Percentiles rank a stretch among this genome's conserved stretches.
phyloP scores from a whole-genome alignment of 2,797 vertebrate genomes.

The Pangasius macronema region DNA sequence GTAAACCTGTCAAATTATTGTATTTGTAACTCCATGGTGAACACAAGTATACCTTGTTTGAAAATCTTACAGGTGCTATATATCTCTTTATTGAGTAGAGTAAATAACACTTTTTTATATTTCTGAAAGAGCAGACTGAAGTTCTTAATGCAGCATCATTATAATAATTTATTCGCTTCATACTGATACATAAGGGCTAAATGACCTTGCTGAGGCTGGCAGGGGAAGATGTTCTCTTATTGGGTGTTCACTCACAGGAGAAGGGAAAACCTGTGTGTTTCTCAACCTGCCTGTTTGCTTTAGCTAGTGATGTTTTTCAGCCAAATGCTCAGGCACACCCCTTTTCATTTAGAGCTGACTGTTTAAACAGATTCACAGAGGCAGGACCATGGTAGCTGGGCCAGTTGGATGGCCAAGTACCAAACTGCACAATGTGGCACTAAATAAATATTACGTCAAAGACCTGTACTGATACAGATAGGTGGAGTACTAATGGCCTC shows the following conservation, averaged over 20 bases:
- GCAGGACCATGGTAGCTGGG: not conserved
- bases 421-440: not conserved
- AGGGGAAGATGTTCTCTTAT: not conserved
- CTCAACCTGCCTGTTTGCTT: conserved; percentile 6
- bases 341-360: not conserved
- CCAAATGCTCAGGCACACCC: not conserved
- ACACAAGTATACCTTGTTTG: not conserved
- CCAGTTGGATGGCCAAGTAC: not conserved
- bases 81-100: not conserved
- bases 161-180: not conserved
- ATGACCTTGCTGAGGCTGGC: not conserved
- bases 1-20: not conserved
- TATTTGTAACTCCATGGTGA: not conserved
- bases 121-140: not conserved
- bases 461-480: not conserved
- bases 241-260: not conserved
- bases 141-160: not conserved
- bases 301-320: conserved; percentile 9
- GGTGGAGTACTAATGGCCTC: not conserved
- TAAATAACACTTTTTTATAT: not conserved
- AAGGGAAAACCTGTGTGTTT: not conserved
- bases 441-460: conserved; percentile 21
- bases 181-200: not conserved
- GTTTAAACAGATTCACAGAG: conserved; percentile 14
- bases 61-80: too few relatives aligned